Evolutionary conservation across 1,140 invertebrate species (phyloP).

Genomic region (Agrypnia vestita): DNA sequence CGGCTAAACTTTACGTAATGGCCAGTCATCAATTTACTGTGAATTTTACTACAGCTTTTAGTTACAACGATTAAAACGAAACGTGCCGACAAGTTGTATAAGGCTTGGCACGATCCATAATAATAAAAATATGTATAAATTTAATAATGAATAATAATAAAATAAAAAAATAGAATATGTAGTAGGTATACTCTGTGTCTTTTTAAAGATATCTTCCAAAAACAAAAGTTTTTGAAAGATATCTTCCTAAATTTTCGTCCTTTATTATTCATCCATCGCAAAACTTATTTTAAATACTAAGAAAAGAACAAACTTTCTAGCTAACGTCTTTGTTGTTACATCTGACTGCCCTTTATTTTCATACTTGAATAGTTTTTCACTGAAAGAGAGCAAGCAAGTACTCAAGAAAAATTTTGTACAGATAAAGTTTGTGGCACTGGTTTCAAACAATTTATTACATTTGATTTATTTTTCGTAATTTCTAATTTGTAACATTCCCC

Average conservation of each 20-base stretch:
- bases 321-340: constrained; percentile 53
- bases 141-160: too few species aligned
- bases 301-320: constrained; percentile 15
- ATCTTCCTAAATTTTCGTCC: not conserved
- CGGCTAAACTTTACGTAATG: too few species aligned
- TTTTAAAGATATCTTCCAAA: too few species aligned
- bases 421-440: constrained; percentile 6
- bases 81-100: too few species aligned
- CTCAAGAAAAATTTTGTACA: constrained; percentile 54
- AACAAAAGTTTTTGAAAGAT: not conserved
- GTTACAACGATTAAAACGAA: too few species aligned
- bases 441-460: not conserved
- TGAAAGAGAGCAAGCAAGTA: constrained; percentile 55
- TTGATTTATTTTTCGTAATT: not conserved
- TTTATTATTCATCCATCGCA: constrained; percentile 7
- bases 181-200: too few species aligned
- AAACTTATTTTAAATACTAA: not conserved
- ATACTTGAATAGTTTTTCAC: constrained; percentile 58
- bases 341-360: constrained; percentile 56
- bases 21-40: too few species aligned
- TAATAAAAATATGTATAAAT: too few species aligned
- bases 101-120: too few species aligned
- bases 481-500: too few species aligned
- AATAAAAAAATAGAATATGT: too few species aligned
- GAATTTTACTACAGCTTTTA: too few species aligned